Conservation (phyloP, 2,797 vertebrate genomes). For the Pteronotus mesoamericanus region DNA sequence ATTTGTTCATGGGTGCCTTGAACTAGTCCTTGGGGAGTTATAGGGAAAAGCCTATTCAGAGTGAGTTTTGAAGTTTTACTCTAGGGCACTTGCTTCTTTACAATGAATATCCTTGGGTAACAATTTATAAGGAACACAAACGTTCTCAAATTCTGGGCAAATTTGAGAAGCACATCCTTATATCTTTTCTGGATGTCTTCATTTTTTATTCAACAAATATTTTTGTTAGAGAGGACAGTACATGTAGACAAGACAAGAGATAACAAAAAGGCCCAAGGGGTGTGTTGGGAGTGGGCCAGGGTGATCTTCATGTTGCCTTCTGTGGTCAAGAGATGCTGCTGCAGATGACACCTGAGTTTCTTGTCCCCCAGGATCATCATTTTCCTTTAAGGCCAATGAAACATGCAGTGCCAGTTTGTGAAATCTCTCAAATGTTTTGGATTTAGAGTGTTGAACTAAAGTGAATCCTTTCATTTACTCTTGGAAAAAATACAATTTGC, state of each 20-base stretch:
- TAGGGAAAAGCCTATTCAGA: not conserved
- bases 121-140: not conserved
- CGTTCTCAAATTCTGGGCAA: not conserved
- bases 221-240: not conserved
- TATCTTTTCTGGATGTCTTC: not conserved
- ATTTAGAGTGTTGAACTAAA: conserved; percentile 1
- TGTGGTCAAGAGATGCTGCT: not conserved
- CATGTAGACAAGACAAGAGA: not conserved
- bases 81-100: not conserved
- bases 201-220: not conserved
- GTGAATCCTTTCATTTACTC: not conserved
- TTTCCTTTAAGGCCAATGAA: not conserved
- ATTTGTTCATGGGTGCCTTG: not conserved
- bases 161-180: not conserved
- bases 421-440: conserved; percentile 25
- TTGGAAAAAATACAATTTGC: conserved; percentile 37
- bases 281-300: not conserved
- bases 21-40: not conserved
- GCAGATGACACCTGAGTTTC: not conserved
- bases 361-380: not conserved
- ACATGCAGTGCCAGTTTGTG: not conserved
- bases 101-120: not conserved
- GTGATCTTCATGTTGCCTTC: not conserved
- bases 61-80: not conserved
- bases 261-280: not conserved